phyloP scores from a whole-genome alignment of 2,888 invertebrate genomes.

The Caenorhabditis afra region DNA sequence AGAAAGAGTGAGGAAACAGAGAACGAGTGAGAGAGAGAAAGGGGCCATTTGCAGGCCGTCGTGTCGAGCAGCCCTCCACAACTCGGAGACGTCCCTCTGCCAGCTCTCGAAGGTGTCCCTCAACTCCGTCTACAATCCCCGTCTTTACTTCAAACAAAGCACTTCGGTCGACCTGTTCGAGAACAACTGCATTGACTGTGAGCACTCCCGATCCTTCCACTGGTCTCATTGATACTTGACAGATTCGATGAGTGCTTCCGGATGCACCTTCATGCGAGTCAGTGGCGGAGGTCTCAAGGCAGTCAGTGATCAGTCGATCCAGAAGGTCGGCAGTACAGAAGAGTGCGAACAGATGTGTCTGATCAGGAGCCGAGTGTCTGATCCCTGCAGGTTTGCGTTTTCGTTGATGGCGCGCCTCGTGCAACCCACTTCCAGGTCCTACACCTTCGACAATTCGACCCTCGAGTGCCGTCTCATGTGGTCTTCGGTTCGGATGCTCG shows the following conservation, averaged over 20 bases:
- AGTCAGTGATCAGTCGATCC: slow-evolving; percentile 51
- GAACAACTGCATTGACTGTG: slow-evolving; percentile 71
- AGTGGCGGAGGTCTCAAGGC: slow-evolving; percentile 55
- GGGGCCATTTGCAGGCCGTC: slow-evolving; percentile 35
- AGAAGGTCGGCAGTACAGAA: slow-evolving; percentile 35
- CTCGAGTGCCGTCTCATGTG: slow-evolving; percentile 65
- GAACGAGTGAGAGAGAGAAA: not conserved
- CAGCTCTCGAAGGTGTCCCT: slow-evolving; percentile 66
- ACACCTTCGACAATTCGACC: slow-evolving; percentile 68
- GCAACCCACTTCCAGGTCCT: slow-evolving; percentile 59
- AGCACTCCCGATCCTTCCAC: slow-evolving; percentile 24
- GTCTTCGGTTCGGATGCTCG: slow-evolving; percentile 61
- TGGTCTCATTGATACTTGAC: not conserved
- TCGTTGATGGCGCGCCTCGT: not conserved
- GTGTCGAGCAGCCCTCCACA: slow-evolving; percentile 66
- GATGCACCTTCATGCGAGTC: slow-evolving; percentile 63
- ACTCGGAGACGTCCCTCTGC: slow-evolving; percentile 54
- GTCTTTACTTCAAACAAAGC: slow-evolving; percentile 61
- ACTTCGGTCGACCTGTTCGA: slow-evolving; percentile 72
- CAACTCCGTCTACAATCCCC: slow-evolving; percentile 72
- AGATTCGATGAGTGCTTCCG: slow-evolving; percentile 37
- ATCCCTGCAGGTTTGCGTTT: slow-evolving; percentile 58
- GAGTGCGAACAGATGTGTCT: slow-evolving; percentile 63
- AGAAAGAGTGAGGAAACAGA: slow-evolving; percentile 49
- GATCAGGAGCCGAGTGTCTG: slow-evolving; percentile 39